Evolutionary conservation across 2,113 vertebrate genomes (phyloP).

Genomic region (Vireo altiloquus): DNA sequence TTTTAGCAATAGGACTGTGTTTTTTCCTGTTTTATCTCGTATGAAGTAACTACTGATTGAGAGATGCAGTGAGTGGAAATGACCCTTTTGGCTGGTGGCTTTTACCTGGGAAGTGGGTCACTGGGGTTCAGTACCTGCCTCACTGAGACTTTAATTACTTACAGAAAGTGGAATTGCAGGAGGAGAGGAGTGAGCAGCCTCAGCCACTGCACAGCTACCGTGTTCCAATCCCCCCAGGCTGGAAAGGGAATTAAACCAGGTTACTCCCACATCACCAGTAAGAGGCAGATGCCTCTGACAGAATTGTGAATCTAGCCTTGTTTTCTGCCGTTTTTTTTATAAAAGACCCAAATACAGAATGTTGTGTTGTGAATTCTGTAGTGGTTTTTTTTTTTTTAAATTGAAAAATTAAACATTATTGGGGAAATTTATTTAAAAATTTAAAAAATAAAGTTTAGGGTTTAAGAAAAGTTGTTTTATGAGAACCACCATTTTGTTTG

Average conservation of each 20-base stretch:
- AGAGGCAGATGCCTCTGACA: background rate
- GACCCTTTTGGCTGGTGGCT: conserved; percentile 33
- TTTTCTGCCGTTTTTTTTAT: background rate
- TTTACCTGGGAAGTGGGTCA: conserved; percentile 32
- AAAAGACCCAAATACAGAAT: background rate
- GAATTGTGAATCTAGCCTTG: conserved; percentile 14
- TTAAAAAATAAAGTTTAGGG: background rate
- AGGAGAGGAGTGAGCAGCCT: background rate
- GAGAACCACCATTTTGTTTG: background rate
- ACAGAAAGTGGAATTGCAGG: background rate
- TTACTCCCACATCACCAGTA: conserved; percentile 9
- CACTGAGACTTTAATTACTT: conserved; percentile 11
- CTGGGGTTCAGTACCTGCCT: conserved; percentile 37
- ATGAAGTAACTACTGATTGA: conserved; percentile 13
- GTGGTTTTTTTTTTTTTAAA: accelerated
- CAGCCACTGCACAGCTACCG: background rate
- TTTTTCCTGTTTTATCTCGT: background rate
- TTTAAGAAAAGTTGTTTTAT: background rate
- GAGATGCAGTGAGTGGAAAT: background rate
- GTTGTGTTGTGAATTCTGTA: background rate
- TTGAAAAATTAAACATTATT: background rate
- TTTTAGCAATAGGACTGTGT: background rate
- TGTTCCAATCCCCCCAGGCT: background rate
- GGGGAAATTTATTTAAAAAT: background rate
- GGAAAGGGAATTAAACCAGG: conserved; percentile 44